Percentiles rank a stretch among this genome's conserved stretches.
These are phyloP conservation scores for Trichonephila clavipes DNA, from an alignment of 1,140 invertebrate species.

Conservation along the genomic window DNA sequence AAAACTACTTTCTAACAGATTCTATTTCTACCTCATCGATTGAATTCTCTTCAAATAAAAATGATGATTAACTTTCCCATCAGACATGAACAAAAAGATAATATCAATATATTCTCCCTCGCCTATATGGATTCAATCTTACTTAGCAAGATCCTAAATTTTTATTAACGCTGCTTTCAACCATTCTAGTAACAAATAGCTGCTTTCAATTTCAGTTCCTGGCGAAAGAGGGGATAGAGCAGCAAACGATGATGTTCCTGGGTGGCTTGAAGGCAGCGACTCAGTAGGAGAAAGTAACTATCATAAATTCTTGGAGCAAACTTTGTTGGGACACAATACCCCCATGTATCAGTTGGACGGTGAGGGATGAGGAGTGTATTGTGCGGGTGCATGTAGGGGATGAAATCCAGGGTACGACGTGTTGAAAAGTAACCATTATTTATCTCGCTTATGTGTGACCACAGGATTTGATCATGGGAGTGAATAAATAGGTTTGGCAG, in stretches of 20 bases:
- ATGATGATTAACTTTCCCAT: background rate
- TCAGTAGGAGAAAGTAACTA: conserved; percentile 11
- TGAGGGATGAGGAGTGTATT: background rate
- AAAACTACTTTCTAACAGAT: no score
- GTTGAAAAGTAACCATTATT: conserved; percentile 28
- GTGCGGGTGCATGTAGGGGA: conserved; percentile 2
- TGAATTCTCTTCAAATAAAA: no score
- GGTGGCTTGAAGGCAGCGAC: background rate
- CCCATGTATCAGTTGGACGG: conserved; percentile 18
- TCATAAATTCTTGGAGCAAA: conserved; percentile 32
- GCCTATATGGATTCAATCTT: background rate
- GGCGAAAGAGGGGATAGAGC: background rate
- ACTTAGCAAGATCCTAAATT: background rate
- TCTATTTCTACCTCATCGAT: no score
- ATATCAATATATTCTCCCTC: background rate
- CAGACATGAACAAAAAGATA: background rate
- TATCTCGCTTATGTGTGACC: conserved; percentile 11
- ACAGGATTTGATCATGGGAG: conserved; percentile 21
- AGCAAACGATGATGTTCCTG: background rate
- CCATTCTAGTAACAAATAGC: conserved; percentile 16
- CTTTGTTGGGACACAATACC: conserved; percentile 30
- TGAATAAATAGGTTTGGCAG: conserved; percentile 35
- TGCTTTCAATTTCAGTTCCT: conserved; percentile 16
- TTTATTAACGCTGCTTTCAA: conserved; percentile 1
- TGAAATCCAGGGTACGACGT: background rate